Percentiles rank a stretch among this genome's conserved stretches.
Conservation (phyloP, 2,888 invertebrate species). For the Apotomis turbidana region DNA sequence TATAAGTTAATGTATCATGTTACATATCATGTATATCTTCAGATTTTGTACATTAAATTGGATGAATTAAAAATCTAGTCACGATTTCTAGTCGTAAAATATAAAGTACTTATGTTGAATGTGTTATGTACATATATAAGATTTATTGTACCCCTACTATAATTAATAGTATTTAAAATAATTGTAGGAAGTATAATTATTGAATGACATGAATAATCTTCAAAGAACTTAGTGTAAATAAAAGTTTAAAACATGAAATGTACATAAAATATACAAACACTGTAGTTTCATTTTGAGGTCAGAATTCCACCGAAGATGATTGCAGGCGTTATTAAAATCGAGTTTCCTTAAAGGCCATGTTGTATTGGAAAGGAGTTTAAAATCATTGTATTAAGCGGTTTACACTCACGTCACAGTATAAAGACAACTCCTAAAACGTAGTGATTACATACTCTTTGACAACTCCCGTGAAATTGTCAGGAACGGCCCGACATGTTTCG, state of each 20-base stretch:
- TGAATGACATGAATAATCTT: constrained; percentile 21
- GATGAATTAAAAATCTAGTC: constrained; percentile 28
- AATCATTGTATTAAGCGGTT: too few species aligned
- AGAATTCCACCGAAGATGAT: too few species aligned
- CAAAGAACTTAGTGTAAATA: constrained; percentile 29
- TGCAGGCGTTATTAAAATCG: too few species aligned
- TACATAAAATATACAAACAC: constrained; percentile 28
- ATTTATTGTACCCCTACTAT: constrained; percentile 18
- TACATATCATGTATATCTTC: constrained; percentile 35
- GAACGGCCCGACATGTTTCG: too few species aligned
- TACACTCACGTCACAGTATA: too few species aligned
- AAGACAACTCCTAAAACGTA: too few species aligned
- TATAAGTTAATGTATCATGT: background rate
- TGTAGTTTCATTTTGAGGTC: constrained; percentile 15
- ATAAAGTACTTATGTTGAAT: constrained; percentile 9
- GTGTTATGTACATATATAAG: constrained; percentile 40
- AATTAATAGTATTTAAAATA: background rate
- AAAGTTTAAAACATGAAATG: constrained; percentile 34
- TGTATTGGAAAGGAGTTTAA: too few species aligned
- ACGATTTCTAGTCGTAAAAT: constrained; percentile 33
- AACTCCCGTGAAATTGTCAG: too few species aligned
- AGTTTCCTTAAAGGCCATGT: too few species aligned
- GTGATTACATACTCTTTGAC: too few species aligned
- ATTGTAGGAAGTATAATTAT: constrained; percentile 17
- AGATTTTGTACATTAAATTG: constrained; percentile 17